phyloP scores from a whole-genome alignment of 1,140 invertebrate species.

The Drosophila sechellia region DNA sequence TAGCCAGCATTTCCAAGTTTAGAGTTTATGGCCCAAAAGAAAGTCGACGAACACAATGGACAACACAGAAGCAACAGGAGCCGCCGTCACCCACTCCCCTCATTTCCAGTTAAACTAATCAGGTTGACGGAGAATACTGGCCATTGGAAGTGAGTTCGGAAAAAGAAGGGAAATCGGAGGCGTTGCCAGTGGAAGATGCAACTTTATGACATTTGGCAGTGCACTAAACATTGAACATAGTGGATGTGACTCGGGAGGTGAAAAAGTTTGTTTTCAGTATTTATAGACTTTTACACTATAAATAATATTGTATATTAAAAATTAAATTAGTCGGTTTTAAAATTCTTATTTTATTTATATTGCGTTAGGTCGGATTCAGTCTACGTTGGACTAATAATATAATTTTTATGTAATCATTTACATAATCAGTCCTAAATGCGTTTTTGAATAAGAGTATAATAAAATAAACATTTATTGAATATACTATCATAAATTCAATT shows the following conservation, averaged over 20 bases:
- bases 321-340: neutral
- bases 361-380: no score
- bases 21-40: constrained; percentile 73
- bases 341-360: neutral
- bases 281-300: neutral
- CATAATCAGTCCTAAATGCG: no score
- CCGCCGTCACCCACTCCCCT: constrained; percentile 10
- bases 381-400: no score
- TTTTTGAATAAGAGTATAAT: no score
- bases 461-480: no score
- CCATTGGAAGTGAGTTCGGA: neutral
- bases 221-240: constrained; percentile 48
- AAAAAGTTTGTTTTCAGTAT: no score
- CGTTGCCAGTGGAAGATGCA: constrained; percentile 14
- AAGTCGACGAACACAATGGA: constrained; percentile 58
- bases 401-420: no score
- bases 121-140: constrained; percentile 41
- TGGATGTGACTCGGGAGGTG: no score
- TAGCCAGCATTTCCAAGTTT: constrained; percentile 62
- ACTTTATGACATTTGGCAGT: constrained; percentile 53
- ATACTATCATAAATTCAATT: no score
- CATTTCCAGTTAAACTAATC: constrained; percentile 51
- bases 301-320: neutral
- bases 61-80: constrained; percentile 55
- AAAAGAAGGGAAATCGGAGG: constrained; percentile 8